Conservation (phyloP, 2,113 vertebrate genomes). For the Peromyscus leucopus region DNA sequence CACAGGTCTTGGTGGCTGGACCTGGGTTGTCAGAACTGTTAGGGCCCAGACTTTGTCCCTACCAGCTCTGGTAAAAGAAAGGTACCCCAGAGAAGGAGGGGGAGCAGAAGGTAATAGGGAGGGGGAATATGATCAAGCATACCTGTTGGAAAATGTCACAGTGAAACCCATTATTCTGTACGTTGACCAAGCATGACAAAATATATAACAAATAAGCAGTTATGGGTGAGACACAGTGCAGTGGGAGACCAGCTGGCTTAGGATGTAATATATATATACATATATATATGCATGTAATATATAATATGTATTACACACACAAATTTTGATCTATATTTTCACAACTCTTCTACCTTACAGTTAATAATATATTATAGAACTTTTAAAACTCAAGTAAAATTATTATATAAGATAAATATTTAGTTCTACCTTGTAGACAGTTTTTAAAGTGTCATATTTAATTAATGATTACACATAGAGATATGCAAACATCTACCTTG, state of each 20-base stretch:
- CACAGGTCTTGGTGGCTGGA: not conserved
- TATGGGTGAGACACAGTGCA: not conserved
- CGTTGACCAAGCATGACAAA: not conserved
- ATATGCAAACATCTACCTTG: conserved; percentile 63
- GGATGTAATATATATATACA: not conserved
- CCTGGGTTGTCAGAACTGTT: not conserved
- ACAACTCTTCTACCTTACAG: conserved; percentile 44
- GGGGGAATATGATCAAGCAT: not conserved
- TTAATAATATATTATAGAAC: conserved; percentile 59
- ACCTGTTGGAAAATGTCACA: not conserved
- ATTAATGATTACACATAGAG: conserved; percentile 60
- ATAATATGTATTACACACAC: not conserved
- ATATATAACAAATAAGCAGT: not conserved
- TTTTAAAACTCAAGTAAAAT: conserved; percentile 52
- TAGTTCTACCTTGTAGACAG: conserved; percentile 62
- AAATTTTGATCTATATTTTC: conserved; percentile 42
- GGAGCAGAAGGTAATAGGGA: no score
- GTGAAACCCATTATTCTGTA: not conserved
- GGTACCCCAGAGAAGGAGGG: no score
- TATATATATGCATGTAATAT: not conserved
- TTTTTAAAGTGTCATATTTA: conserved; percentile 66
- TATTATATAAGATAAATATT: conserved; percentile 63
- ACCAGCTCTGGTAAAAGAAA: not conserved
- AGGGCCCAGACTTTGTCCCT: not conserved
- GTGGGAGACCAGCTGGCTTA: not conserved